Percentiles rank a stretch among this genome's conserved stretches.
phyloP scores from a whole-genome alignment of 2,797 vertebrate species.

The Melanotaenia boesemani region DNA sequence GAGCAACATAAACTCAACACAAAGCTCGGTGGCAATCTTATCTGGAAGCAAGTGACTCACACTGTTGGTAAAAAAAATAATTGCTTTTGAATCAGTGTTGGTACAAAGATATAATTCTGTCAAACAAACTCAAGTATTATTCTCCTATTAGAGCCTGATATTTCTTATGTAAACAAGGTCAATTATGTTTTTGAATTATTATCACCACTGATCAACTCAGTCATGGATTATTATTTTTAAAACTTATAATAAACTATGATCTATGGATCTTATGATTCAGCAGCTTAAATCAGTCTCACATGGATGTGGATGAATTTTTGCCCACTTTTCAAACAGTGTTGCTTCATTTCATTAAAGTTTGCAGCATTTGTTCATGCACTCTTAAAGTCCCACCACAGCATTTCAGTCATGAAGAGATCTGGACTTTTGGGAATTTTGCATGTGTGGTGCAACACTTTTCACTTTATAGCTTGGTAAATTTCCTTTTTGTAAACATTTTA shows the following conservation, averaged over 20 bases:
- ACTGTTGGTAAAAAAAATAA: not conserved
- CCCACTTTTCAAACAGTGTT: too few relatives aligned
- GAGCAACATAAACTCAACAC: conserved; percentile 18
- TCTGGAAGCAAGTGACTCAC: conserved; percentile 10
- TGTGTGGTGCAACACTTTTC: not conserved
- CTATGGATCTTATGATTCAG: too few relatives aligned
- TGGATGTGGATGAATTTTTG: too few relatives aligned
- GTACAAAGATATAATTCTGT: not conserved
- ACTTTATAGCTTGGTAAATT: not conserved
- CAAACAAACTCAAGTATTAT: not conserved
- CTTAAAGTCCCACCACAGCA: too few relatives aligned
- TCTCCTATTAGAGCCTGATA: not conserved
- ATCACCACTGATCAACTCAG: not conserved
- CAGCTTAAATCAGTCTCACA: too few relatives aligned
- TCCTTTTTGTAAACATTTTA: not conserved
- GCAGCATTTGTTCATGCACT: too few relatives aligned
- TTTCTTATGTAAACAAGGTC: not conserved
- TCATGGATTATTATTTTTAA: too few relatives aligned
- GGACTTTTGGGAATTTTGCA: too few relatives aligned
- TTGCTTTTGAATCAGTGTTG: conserved; percentile 13
- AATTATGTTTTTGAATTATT: too few relatives aligned
- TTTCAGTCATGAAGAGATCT: too few relatives aligned
- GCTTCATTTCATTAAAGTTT: too few relatives aligned
- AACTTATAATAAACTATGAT: too few relatives aligned
- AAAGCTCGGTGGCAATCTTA: not conserved